These are phyloP conservation scores for Euwallacea similis DNA, from an alignment of 1,140 invertebrate genomes.

Conservation along the genomic window DNA sequence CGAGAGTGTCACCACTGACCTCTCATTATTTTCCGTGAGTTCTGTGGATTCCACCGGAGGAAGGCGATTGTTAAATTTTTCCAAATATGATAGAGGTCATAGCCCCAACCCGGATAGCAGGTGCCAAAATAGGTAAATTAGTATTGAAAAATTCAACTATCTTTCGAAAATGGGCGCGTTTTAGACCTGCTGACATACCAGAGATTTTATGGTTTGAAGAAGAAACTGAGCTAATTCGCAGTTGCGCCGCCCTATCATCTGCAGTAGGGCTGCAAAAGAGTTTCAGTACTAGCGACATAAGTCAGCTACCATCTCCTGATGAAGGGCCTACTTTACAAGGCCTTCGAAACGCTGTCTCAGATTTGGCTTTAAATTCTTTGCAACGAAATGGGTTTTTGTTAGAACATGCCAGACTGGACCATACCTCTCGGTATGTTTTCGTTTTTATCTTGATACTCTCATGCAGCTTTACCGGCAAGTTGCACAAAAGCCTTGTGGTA, in stretches of 20 bases:
- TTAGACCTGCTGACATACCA: constrained; percentile 62
- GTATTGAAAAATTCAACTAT: background rate
- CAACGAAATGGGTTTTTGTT: constrained; percentile 62
- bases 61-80: constrained; percentile 62
- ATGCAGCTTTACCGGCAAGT: no score
- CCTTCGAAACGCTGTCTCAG: constrained; percentile 64
- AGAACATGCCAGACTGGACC: constrained; percentile 63
- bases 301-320: constrained; percentile 59
- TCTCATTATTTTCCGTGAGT: constrained; percentile 78
- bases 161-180: constrained; percentile 4
- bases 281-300: constrained; percentile 78
- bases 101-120: constrained; percentile 71
- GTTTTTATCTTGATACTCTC: background rate
- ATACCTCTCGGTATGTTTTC: constrained; percentile 62
- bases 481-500: no score
- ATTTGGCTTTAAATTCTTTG: constrained; percentile 66
- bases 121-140: constrained; percentile 44
- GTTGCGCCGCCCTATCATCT: constrained; percentile 74
- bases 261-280: constrained; percentile 78
- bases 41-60: constrained; percentile 67
- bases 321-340: constrained; percentile 45
- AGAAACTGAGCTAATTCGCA: constrained; percentile 75
- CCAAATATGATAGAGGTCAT: constrained; percentile 62
- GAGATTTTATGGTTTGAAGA: constrained; percentile 74
- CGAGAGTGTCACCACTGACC: constrained; percentile 79